Base-by-base conservation (phyloP, 2,113 vertebrate species). In the Vanacampus margaritifer region DNA sequence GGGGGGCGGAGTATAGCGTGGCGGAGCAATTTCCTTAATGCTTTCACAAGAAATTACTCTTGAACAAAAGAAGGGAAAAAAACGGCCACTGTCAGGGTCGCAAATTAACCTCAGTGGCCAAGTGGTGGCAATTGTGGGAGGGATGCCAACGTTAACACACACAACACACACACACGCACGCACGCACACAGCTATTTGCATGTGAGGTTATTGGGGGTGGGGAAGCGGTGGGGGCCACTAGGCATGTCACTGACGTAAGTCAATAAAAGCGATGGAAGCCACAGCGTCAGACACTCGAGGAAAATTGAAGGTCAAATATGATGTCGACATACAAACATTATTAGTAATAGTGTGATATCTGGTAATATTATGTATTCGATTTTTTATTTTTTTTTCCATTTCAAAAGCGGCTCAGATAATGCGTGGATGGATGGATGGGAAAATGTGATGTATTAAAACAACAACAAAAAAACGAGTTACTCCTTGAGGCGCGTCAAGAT, bases 1-100 rank as follows among this genome's bases (percentile, higher is more conserved):
- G 2, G 21, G 21, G 21, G 73, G n/a, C n/a, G n/a, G n/a, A n/a
- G n/a, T n/a, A n/a, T n/a, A n/a, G n/a, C n/a, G n/a, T n/a, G n/a
- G n/a, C n/a, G n/a, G 75, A 75, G 71, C 72, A 71, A 80, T 89
- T 75, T 80, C 58, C 67, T 81, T 81, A 88, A 86, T 76, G 80
- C 72, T 70, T 83, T 69, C 46, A 68, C 74, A 60, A 61, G 46
- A 81, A 75, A 82, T 76, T 78, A 62, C 64, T 65, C 26, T 79
- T 78, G 54, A 17, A 45, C 5, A 1, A 1, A 14, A 16, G 43
- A 5, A 14, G 16, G 6, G 9, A 17, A 14, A 43, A 43, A 43
- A 43, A 17, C 12, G 45, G 21, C 21, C 46, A n/a, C n/a, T 60
- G 24, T 28, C 56, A 58, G 28, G 14, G 32, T 36, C 61, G 54